phyloP scores from a whole-genome alignment of 2,888 invertebrate genomes.

The Hydrotaea diabolus region DNA sequence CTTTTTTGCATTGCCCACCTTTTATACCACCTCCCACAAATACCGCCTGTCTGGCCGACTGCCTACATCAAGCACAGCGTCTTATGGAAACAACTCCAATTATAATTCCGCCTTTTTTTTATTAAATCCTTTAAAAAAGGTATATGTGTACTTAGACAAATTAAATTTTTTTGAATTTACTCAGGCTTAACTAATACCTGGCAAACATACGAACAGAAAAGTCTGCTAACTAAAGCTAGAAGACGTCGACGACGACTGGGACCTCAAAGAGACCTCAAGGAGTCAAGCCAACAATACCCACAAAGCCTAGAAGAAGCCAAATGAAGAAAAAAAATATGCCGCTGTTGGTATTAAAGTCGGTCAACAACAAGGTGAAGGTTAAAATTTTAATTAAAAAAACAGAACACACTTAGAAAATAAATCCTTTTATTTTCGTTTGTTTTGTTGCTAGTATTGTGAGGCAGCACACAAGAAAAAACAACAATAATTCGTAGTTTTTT shows the following conservation, averaged over 20 bases:
- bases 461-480: not conserved
- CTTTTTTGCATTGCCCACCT: too few relatives aligned
- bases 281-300: not conserved
- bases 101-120: not conserved
- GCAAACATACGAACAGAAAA: not conserved
- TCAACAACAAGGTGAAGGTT: slow-evolving; percentile 68
- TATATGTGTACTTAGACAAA: not conserved
- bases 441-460: not conserved
- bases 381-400: slow-evolving; percentile 41
- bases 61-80: not conserved
- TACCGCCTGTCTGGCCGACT: too few relatives aligned
- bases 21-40: too few relatives aligned
- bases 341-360: slow-evolving; percentile 41
- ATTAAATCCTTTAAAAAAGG: not conserved
- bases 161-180: not conserved
- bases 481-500: slow-evolving; percentile 1
- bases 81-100: not conserved
- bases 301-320: not conserved
- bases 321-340: slow-evolving; percentile 9
- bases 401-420: slow-evolving; percentile 13
- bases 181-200: slow-evolving; percentile 1
- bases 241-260: not conserved
- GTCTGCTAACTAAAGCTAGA: slow-evolving; percentile 6
- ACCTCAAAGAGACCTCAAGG: slow-evolving; percentile 17
- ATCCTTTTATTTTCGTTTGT: not conserved